Conservation (phyloP, 2,888 invertebrate species). For the Smittia aterrima region DNA sequence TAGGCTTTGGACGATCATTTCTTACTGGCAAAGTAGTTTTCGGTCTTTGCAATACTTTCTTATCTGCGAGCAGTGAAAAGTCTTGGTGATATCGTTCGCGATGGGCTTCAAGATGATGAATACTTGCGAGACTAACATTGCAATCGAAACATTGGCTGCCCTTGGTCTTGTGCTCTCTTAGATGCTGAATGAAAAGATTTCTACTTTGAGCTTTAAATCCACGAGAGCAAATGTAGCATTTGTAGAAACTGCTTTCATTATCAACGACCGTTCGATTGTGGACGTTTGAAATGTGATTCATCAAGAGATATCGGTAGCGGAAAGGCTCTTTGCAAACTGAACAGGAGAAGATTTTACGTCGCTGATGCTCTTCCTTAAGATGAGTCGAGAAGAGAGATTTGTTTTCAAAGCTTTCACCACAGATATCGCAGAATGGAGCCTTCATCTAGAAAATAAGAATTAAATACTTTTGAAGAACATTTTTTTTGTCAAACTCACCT, state of each 20-base stretch:
- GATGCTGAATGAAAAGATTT: conserved; percentile 17
- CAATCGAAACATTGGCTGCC: conserved; percentile 13
- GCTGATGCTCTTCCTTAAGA: background rate
- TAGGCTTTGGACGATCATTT: too few relatives aligned
- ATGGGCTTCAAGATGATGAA: conserved; percentile 6
- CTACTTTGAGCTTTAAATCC: conserved; percentile 10
- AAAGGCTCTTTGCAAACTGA: background rate
- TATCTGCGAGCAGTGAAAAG: conserved; percentile 11
- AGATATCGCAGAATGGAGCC: background rate
- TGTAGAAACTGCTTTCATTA: conserved; percentile 21
- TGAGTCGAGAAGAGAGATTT: background rate
- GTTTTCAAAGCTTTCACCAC: conserved; percentile 20
- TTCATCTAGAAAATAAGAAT: background rate
- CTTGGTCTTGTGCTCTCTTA: background rate
- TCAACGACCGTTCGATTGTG: conserved; percentile 22
- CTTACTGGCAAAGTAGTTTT: too few relatives aligned
- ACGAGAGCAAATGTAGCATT: conserved; percentile 11
- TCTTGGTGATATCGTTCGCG: conserved; percentile 34
- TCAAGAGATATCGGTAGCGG: conserved; percentile 11
- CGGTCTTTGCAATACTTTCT: too few relatives aligned
- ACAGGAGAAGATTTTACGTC: conserved; percentile 15
- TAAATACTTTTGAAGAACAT: too few relatives aligned
- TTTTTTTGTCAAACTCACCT: too few relatives aligned
- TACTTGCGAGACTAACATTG: background rate
- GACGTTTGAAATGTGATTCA: conserved; percentile 9